phyloP scores from a whole-genome alignment of 2,113 vertebrate species.

The Brachypodius melanocephalos region DNA sequence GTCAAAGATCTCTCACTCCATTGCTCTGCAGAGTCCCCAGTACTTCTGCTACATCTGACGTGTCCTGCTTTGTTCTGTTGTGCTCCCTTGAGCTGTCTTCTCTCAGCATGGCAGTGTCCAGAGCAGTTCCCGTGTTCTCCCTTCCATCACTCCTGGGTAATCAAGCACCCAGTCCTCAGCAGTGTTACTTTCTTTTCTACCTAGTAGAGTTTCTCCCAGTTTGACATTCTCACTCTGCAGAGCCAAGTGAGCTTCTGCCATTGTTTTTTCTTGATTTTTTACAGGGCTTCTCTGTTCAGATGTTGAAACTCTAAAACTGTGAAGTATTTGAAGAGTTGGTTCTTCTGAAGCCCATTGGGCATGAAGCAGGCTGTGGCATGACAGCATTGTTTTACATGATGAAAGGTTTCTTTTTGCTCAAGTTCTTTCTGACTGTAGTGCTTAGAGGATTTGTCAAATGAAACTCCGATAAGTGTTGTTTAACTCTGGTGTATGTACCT shows the following conservation, averaged over 20 bases:
- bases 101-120: background rate
- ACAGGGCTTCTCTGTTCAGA: background rate
- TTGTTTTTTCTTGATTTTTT: background rate
- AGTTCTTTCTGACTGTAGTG: background rate
- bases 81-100: background rate
- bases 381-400: background rate
- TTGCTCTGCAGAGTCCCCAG: background rate
- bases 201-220: background rate
- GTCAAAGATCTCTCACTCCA: background rate
- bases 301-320: background rate
- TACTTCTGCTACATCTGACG: fast-evolving
- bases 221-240: background rate
- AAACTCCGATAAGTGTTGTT: background rate
- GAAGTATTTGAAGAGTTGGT: background rate
- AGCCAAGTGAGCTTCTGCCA: background rate
- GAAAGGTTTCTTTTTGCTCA: background rate
- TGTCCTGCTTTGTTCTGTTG: background rate
- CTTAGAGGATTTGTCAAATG: background rate
- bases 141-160: background rate
- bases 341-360: background rate
- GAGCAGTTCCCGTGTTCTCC: background rate
- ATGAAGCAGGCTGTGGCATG: background rate
- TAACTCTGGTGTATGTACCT: background rate
- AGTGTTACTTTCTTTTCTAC: background rate
- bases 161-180: background rate